Percentiles rank a stretch among this genome's conserved stretches.
Evolutionary conservation across 2,797 vertebrate species (phyloP).

Genomic region (Hephaestus fuliginosus): DNA sequence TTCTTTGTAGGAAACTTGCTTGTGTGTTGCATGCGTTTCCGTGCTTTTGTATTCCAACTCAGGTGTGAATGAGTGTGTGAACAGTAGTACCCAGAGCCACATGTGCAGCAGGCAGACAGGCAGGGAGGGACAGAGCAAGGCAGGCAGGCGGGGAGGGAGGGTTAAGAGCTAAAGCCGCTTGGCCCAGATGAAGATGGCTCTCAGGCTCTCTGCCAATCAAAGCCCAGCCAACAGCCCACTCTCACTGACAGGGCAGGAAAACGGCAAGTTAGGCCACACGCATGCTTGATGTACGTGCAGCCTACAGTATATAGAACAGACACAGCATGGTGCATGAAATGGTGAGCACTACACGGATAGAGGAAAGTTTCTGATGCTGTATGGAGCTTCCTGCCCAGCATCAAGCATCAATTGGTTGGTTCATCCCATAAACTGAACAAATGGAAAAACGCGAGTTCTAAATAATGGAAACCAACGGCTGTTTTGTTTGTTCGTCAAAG

Average conservation of each 20-base stretch:
- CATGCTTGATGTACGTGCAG: constrained; percentile 16
- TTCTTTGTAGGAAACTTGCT: constrained; percentile 17
- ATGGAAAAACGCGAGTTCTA: no score
- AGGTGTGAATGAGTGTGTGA: constrained; percentile 55
- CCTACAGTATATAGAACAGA: background rate
- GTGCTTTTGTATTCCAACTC: constrained; percentile 6
- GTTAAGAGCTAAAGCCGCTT: constrained; percentile 88
- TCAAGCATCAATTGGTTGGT: no score
- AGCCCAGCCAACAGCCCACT: constrained; percentile 70
- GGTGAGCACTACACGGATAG: background rate
- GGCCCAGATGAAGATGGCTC: constrained; percentile 83
- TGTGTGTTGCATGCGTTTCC: background rate
- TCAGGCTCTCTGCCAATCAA: constrained; percentile 83
- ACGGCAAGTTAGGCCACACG: constrained; percentile 49
- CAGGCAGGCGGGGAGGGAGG: constrained; percentile 33
- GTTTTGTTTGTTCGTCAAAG: background rate
- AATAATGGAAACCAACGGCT: background rate
- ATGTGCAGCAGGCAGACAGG: constrained; percentile 55
- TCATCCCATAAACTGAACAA: no score
- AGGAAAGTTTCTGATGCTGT: background rate
- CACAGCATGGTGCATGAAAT: background rate
- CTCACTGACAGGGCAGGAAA: constrained; percentile 65
- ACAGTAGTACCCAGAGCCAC: constrained; percentile 33
- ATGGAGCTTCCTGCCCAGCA: no score
- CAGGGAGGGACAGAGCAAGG: background rate